Evolutionary conservation across 2,113 vertebrate species (phyloP).

Genomic region (cat (Felis catus)): DNA sequence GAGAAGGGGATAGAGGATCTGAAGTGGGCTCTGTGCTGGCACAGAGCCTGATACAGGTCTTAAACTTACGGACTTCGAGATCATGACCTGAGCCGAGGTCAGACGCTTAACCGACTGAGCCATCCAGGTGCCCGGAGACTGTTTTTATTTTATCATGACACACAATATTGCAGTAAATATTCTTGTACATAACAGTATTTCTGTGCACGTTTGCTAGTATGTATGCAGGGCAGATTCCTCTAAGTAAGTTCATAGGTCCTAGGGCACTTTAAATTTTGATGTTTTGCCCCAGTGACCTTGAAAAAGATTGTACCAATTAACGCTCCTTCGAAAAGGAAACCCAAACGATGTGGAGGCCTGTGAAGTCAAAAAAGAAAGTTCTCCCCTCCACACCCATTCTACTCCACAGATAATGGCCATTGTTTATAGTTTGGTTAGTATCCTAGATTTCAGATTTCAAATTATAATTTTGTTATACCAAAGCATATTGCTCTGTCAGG

Average conservation of each 20-base stretch:
- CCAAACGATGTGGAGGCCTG: not conserved
- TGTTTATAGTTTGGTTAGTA: not conserved
- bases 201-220: not conserved
- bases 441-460: not conserved
- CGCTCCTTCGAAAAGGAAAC: not conserved
- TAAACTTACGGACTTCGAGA: too few relatives aligned
- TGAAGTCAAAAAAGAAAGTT: not conserved
- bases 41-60: too few relatives aligned
- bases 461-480: not conserved
- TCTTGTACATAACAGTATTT: not conserved
- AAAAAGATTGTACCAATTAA: not conserved
- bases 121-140: too few relatives aligned
- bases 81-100: too few relatives aligned
- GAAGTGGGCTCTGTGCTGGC: too few relatives aligned
- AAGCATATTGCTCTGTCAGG: not conserved
- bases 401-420: not conserved
- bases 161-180: not conserved
- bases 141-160: not conserved
- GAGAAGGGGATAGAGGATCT: too few relatives aligned
- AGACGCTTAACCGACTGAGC: too few relatives aligned
- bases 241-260: not conserved
- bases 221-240: not conserved
- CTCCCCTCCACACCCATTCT: not conserved
- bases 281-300: not conserved
- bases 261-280: slow-evolving; percentile 5